Evolutionary conservation across 2,113 vertebrate species (phyloP).

Genomic region (Zonotrichia leucophrys): DNA sequence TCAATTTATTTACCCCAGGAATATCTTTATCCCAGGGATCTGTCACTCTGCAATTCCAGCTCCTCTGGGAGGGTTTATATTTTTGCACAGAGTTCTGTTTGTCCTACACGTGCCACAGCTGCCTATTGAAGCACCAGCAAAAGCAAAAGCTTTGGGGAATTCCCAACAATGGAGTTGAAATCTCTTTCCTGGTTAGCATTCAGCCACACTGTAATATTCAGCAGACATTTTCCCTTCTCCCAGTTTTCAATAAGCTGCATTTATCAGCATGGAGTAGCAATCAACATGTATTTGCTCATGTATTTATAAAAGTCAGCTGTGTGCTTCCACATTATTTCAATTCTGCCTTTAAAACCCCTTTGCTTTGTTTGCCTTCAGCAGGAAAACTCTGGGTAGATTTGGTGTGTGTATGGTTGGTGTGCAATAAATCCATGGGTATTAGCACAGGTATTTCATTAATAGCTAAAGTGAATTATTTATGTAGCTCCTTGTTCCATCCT

Average conservation of each 20-base stretch:
- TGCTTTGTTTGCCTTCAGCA: background rate
- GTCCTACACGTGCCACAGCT: constrained; percentile 18
- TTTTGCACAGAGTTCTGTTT: background rate
- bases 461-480: background rate
- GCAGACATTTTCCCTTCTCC: constrained; percentile 49
- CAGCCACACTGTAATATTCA: background rate
- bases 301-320: constrained; percentile 55
- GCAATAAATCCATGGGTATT: background rate
- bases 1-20: background rate
- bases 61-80: background rate
- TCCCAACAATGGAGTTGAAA: constrained; percentile 56
- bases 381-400: background rate
- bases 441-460: background rate
- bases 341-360: background rate
- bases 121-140: constrained; percentile 1
- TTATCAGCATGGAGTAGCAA: constrained; percentile 59
- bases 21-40: background rate
- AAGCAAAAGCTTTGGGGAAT: constrained; percentile 49
- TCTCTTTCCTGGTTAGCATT: constrained; percentile 59
- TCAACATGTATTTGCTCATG: constrained; percentile 51
- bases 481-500: background rate
- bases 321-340: constrained; percentile 2
- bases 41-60: background rate
- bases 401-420: too few species aligned
- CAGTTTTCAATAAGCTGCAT: constrained; percentile 38